Percentiles rank a stretch among this genome's conserved stretches.
phyloP scores from a whole-genome alignment of 2,888 invertebrate genomes.

The Bellardia pandia region DNA sequence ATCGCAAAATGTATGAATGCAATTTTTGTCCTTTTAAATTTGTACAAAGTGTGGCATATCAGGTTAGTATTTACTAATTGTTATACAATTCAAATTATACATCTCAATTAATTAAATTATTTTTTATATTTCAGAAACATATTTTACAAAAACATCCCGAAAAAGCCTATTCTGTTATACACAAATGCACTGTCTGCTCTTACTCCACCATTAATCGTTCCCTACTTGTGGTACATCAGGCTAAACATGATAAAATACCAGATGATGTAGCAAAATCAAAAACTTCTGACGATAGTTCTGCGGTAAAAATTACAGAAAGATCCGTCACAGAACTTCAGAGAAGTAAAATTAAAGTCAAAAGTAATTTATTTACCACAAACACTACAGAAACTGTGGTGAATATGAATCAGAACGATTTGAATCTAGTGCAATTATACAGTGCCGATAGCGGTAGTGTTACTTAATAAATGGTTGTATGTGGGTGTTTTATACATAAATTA shows the following conservation, averaged over 20 bases:
- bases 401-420: slow-evolving; percentile 41
- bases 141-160: slow-evolving; percentile 92
- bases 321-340: slow-evolving; percentile 62
- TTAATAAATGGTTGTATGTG: slow-evolving; percentile 27
- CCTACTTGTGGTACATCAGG: slow-evolving; percentile 81
- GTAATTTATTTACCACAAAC: slow-evolving; percentile 76
- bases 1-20: slow-evolving; percentile 90
- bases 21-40: slow-evolving; percentile 91
- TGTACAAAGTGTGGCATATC: slow-evolving; percentile 92
- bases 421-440: slow-evolving; percentile 56
- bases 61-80: slow-evolving; percentile 82
- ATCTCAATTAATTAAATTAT: background rate
- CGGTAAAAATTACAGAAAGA: slow-evolving; percentile 22
- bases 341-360: slow-evolving; percentile 82
- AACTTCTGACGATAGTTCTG: background rate
- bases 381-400: slow-evolving; percentile 15
- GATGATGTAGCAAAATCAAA: slow-evolving; percentile 16
- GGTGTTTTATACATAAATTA: background rate
- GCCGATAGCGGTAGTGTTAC: slow-evolving; percentile 42
- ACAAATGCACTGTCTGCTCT: slow-evolving; percentile 81
- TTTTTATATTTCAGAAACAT: slow-evolving; percentile 85
- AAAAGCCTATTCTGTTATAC: slow-evolving; percentile 86
- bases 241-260: slow-evolving; percentile 78
- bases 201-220: slow-evolving; percentile 82
- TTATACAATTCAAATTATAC: too few species aligned